These are phyloP conservation scores for Mobula birostris DNA, from an alignment of 2,113 vertebrate species.

Conservation along the genomic window DNA sequence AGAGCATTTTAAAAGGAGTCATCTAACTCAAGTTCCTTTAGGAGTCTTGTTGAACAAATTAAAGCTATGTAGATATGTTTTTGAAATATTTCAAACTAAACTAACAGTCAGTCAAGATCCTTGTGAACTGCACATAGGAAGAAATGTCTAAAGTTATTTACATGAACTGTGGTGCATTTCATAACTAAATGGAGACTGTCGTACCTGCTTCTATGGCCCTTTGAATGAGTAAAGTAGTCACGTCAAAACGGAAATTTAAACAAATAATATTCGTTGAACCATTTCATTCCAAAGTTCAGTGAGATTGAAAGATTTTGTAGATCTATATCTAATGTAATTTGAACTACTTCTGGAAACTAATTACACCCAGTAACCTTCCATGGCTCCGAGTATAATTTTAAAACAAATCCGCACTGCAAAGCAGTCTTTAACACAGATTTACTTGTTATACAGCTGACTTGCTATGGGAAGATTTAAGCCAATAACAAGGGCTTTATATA, in stretches of 20 bases:
- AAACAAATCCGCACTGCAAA: not conserved
- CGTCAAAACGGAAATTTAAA: not conserved
- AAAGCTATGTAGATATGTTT: not conserved
- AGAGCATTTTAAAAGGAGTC: not conserved
- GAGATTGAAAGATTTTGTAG: not conserved
- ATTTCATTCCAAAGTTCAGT: not conserved
- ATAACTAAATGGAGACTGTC: not conserved
- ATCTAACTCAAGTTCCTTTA: not conserved
- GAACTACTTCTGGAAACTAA: not conserved
- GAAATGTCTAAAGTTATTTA: not conserved
- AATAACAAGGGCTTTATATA: not conserved
- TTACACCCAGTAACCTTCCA: not conserved
- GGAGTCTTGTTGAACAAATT: not conserved
- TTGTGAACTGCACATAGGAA: not conserved
- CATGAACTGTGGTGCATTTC: not conserved
- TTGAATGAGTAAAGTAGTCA: not conserved
- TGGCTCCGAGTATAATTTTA: not conserved
- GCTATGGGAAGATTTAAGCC: not conserved
- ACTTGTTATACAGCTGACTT: not conserved
- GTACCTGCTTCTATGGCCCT: no score
- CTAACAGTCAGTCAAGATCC: not conserved
- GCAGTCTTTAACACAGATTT: not conserved
- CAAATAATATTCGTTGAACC: constrained; percentile 10
- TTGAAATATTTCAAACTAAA: not conserved
- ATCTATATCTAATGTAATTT: not conserved